Base-by-base conservation (phyloP, 2,888 invertebrate species). In the Pristionchus maxplancki region DNA sequence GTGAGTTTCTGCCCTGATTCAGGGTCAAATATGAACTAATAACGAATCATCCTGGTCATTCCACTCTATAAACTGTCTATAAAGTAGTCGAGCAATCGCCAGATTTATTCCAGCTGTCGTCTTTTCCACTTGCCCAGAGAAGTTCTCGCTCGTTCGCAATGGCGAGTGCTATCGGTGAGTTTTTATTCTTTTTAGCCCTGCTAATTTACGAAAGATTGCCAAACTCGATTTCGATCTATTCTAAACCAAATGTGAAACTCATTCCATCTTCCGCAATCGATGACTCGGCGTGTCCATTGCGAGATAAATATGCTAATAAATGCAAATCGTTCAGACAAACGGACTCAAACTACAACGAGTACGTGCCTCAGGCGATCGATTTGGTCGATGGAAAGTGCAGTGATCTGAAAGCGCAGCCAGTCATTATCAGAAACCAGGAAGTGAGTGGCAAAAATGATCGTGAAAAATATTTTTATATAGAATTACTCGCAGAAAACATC, bases 131-230 rank as follows among this genome's bases (percentile, higher is more conserved):
- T 78, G 74, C n/a, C 74, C 74, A 3, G 5, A 6, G 0, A 28
- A 78, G n/a, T 78, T 78, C 44, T 40, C 40, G 8, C 74, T 78
- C 74, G 44, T 78, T n/a, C 74, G 74, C 44, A 78, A 78, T n/a
- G 74, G 74, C 6, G 74, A 78, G n/a, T 78, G 74, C 44, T 78
- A 78, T 44, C 44, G 24, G 44, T n/a, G 31, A 44, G 74, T 1
- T 6, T 44, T 44, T 44, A n/a, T n/a, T n/a, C n/a, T n/a, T n/a
- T n/a, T n/a, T n/a, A n/a, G n/a, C n/a, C n/a, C n/a, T n/a, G n/a
- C n/a, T n/a, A n/a, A n/a, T n/a, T n/a, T n/a, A n/a, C n/a, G n/a
- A n/a, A n/a, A n/a, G n/a, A n/a, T n/a, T n/a, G n/a, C n/a, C n/a
- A n/a, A n/a, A n/a, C n/a, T n/a, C n/a, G n/a, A n/a, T n/a, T n/a